Base-by-base conservation (phyloP, 1,140 invertebrate genomes). In the Trachelipus rathkii region DNA sequence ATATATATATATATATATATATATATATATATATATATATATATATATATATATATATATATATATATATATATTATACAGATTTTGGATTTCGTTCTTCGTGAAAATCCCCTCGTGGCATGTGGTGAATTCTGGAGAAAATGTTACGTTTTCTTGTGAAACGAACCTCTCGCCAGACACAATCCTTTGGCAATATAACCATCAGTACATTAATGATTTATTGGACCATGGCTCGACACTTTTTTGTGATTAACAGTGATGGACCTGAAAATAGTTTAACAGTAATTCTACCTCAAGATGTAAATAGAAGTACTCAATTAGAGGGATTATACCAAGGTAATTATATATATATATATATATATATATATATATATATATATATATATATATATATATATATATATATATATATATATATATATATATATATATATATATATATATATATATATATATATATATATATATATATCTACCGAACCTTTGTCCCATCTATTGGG, bases 51-150 rank as follows among this genome's bases (percentile, higher is more conserved):
- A 60, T 60, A 60, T 60, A 60, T 60, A 60, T 13, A 15, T 60
- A 19, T 19, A 60, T 60, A 60, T 60, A 19, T 60, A 60, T 15
- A 60, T 19, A 15, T 15, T 60, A 8, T 15, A 60, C 50, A 60
- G 50, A 60, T 60, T 60, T 60, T 60, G 50, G 50, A 60, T 60
- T 60, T 60, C 50, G 50, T 3, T n/a, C n/a, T 60, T 60, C 50
- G 50, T 60, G 8, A 60, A 13, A 4, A 15, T 2, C 11, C 50
- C 50, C 11, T 60, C 50, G 1, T 60, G 50, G 50, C 50, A 60
- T 2, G 50, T 60, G 50, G 50, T 60, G 50, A 60, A 13, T 15
- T 19, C 50, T 60, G 50, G 50, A 60, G 19, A 60, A 60, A 60
- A 60, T 15, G 50, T 60, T 15, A 60, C 50, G 1, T 60, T 60